Percentiles rank a stretch among this genome's conserved stretches.
phyloP scores from a whole-genome alignment of 2,113 vertebrate genomes.

The Psammodynastes pulverulentus region DNA sequence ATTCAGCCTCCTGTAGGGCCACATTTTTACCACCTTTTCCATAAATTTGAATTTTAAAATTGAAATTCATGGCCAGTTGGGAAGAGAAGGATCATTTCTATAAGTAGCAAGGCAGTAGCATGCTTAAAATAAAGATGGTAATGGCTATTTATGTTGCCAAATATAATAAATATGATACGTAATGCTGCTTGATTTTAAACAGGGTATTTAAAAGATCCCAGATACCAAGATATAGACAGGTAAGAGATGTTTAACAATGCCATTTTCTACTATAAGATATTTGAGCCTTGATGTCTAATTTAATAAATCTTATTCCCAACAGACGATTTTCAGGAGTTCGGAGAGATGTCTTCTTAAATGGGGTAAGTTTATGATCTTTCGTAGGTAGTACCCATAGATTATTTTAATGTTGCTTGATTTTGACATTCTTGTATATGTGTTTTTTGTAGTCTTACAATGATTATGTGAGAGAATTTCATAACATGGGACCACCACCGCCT shows the following conservation, averaged over 20 bases:
- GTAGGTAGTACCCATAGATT: slow-evolving; percentile 25
- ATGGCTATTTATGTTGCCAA: slow-evolving; percentile 29
- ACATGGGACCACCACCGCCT: slow-evolving; percentile 90
- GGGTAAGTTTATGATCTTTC: slow-evolving; percentile 80
- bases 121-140: slow-evolving; percentile 23
- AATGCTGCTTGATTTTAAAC: slow-evolving; percentile 76
- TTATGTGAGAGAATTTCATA: slow-evolving; percentile 98
- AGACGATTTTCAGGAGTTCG: slow-evolving; percentile 94
- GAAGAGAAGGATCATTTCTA: neutral
- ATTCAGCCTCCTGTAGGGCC: neutral
- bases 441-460: slow-evolving; percentile 93
- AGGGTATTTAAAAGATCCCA: slow-evolving; percentile 98
- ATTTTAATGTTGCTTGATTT: neutral
- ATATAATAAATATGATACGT: slow-evolving; percentile 64
- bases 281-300: slow-evolving; percentile 67
- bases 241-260: slow-evolving; percentile 71
- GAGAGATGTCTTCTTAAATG: slow-evolving; percentile 95
- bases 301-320: slow-evolving; percentile 76
- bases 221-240: slow-evolving; percentile 95
- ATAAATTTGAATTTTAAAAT: neutral
- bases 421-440: slow-evolving; percentile 35
- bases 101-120: neutral
- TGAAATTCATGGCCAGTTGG: neutral
- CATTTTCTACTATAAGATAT: slow-evolving; percentile 64
- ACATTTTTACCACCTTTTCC: neutral